Conservation (phyloP, 1,140 invertebrate genomes). For the Eriocheir sinensis region DNA sequence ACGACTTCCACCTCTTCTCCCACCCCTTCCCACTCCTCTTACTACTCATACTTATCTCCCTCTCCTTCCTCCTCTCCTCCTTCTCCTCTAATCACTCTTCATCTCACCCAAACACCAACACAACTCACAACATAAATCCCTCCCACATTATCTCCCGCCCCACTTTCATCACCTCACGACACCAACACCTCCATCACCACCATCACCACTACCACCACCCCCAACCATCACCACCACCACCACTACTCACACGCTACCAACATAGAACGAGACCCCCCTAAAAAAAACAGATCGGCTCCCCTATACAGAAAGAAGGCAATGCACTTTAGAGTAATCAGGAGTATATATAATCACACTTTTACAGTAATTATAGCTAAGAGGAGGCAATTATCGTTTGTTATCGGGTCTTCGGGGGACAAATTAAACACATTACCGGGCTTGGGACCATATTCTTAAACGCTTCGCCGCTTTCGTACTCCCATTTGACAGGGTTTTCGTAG, state of each 20-base stretch:
- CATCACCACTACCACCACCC: no score
- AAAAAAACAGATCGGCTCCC: no score
- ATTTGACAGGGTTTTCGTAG: no score
- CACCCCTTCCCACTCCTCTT: neutral
- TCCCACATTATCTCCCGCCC: neutral
- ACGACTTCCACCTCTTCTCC: no score
- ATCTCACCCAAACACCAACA: neutral
- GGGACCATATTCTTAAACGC: no score
- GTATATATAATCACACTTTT: constrained; percentile 6
- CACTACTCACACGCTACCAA: neutral
- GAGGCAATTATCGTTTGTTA: neutral
- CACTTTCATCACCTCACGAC: neutral
- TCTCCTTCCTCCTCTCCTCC: neutral
- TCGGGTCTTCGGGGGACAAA: neutral
- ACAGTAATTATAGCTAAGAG: neutral
- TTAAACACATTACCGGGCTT: neutral
- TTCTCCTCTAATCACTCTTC: neutral
- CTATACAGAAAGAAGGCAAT: neutral
- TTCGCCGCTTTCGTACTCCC: no score
- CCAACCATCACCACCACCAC: no score
- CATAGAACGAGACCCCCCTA: neutral
- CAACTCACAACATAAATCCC: neutral
- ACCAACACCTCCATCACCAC: neutral
- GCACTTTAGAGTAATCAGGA: neutral
- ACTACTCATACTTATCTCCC: neutral